A percentile compares a stretch with the other conserved stretches of the same genome.
Evolutionary conservation across 2,797 vertebrate species (phyloP).

Genomic region (Lepidocolaptes lacrymiger): DNA sequence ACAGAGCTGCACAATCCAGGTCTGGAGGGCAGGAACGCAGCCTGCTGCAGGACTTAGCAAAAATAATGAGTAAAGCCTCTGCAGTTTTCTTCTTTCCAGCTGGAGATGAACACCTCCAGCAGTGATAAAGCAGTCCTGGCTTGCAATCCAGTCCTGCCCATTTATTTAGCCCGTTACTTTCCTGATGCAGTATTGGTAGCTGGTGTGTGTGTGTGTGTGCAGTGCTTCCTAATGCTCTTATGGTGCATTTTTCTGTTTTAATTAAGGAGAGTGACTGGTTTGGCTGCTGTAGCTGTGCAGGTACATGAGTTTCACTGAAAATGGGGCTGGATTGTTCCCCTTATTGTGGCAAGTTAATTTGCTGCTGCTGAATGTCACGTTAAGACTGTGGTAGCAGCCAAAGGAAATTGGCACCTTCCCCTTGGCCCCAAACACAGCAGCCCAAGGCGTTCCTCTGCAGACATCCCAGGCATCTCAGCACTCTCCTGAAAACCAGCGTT

Average conservation of each 20-base stretch:
- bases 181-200: background rate
- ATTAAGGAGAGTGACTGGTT: background rate
- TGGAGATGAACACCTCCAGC: background rate
- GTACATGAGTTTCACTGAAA: background rate
- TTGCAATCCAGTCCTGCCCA: rapidly evolving
- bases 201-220: background rate
- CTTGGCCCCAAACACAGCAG: background rate
- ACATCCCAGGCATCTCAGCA: rapidly evolving
- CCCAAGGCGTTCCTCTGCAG: rapidly evolving
- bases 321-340: background rate
- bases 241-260: background rate
- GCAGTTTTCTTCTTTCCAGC: background rate
- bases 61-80: background rate
- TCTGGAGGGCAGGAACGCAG: background rate
- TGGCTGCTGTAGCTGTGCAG: background rate
- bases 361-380: rapidly evolving
- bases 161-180: background rate
- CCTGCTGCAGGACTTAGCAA: background rate
- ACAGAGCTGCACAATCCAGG: background rate
- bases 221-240: background rate
- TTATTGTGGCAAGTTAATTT: background rate
- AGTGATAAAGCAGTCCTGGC: background rate
- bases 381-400: background rate
- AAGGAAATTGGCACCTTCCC: background rate
- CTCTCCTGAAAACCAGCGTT: background rate